Percentiles rank a stretch among this genome's conserved stretches.
phyloP scores from a whole-genome alignment of 2,797 vertebrate genomes.

The Acipenser oxyrinchus region DNA sequence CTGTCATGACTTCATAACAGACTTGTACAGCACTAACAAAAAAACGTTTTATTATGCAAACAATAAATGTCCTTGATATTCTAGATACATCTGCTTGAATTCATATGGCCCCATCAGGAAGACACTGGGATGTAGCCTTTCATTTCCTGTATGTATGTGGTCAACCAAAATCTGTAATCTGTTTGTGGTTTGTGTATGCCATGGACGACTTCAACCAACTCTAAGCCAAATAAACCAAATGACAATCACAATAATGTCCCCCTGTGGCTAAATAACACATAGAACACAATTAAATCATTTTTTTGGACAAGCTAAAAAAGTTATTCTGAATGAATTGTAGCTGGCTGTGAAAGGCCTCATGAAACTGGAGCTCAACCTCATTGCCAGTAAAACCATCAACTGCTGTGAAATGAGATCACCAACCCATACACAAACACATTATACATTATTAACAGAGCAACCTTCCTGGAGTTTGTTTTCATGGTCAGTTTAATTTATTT shows the following conservation, averaged over 20 bases:
- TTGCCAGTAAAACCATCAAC: neutral
- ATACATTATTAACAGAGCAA: neutral
- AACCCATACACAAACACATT: neutral
- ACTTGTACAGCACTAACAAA: conserved; percentile 1
- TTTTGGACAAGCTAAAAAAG: neutral
- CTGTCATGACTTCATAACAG: neutral
- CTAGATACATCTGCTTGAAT: conserved; percentile 8
- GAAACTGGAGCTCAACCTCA: neutral
- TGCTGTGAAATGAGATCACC: conserved; percentile 8
- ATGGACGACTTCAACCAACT: conserved; percentile 14
- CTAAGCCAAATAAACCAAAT: conserved; percentile 13
- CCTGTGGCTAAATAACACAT: conserved; percentile 15
- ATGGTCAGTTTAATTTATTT: neutral
- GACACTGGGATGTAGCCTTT: conserved; percentile 16
- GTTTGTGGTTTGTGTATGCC: conserved; percentile 29
- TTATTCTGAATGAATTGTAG: neutral
- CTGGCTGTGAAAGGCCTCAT: conserved; percentile 2
- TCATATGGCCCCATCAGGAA: conserved; percentile 17
- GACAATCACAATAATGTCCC: conserved; percentile 6
- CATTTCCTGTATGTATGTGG: conserved; percentile 26
- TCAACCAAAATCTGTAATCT: conserved; percentile 27
- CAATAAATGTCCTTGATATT: conserved; percentile 7
- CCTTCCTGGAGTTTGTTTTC: conserved; percentile 3
- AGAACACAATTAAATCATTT: conserved; percentile 2
- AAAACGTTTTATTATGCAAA: neutral